Base-by-base conservation (phyloP, 2,797 vertebrate species). In the Capromys pilorides region DNA sequence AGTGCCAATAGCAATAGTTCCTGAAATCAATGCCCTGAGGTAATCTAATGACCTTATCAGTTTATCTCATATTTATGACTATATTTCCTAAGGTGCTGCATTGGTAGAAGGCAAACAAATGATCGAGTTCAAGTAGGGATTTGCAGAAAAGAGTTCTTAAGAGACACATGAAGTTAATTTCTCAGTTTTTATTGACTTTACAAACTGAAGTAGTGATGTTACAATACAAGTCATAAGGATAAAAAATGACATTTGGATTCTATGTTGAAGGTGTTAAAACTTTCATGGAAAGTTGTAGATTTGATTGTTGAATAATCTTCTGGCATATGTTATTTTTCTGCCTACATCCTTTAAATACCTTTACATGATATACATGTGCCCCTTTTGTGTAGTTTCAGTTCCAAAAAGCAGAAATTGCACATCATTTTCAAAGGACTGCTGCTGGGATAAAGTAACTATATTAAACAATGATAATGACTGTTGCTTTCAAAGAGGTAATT, bases 31-130 rank as follows among this genome's bases (percentile, higher is more conserved):
- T 67, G 21, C 93, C 90, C 33, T 89, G 79, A 96, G 81, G 64
- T 89, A 83, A 91, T 61, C 49, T 21, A 93, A 6, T 41, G 66
- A 8, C 33, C 57, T 93, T 86, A 92, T 84, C 66, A 80, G 62
- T 22, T 84, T 87, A 73, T 21, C 19, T 88, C 54, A 94, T 39
- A 94, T 54, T 92, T 79, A 88, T 85, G 19, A 85, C 93, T 97
- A 91, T 85, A 94, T 96, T 97, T 97, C 90, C 78, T 93, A 95
- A 93, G 51, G 90, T 85, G 28, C n/a, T 91, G 64, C 36, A 95
- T 31, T 90, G 86, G 82, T 91, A 92, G 83, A 96, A 95, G 19
- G 71, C 49, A 96, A 97, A 96, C 81, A 97, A 94, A 94, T 94
- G 89, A 82, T 57, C 67, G 51, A 91, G 54, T 73, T 95, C 81